Base-by-base conservation (phyloP, 2,888 invertebrate species). In the Lasioglossum calceatum region DNA sequence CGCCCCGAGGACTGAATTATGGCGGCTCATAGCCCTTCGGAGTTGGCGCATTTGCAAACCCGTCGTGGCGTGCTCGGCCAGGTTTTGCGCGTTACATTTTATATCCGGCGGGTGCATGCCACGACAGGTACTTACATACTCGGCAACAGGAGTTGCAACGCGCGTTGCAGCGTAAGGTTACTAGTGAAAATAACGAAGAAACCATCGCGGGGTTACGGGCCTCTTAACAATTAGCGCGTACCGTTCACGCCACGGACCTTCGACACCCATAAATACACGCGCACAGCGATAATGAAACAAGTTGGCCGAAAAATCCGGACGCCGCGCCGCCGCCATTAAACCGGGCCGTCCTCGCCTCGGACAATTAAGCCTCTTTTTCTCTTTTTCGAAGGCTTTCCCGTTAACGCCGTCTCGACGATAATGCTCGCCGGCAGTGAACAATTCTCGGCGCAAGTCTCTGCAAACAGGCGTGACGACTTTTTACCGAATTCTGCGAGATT, bases 11-110 rank as follows among this genome's bases (percentile, higher is more conserved):
- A 70, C 82, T 87, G 90, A 92, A 87, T 90, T 89, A 92, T 89
- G 87, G 86, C 83, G 79, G 78, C 88, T 79, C 84, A 58, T 84
- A 86, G 74, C 81, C 84, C 81, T 32, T 19, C 23, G 77, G 83
- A n/a, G 54, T 54, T 32, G 72, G 67, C 73, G 90, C 91, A 91
- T 92, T 92, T 92, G 90, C 91, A 92, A 92, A 91, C 92, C 73
- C 88, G 92, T 92, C 87, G 85, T 87, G 71, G 72, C 32, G 80
- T 36, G 32, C 71, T 16, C 47, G 47, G 12, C 39, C 70, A 80
- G 84, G 77, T 88, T 90, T 85, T 85, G 83, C 91, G 71, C 88
- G 89, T 91, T 91, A 91, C 89, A 89, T 85, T 90, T 90, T 88
- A 90, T 90, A 89, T 86, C 82, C 73, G 36, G 32, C 73, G 78